A percentile compares a stretch with the other conserved stretches of the same genome.
Evolutionary conservation across 2,113 vertebrate species (phyloP).

Genomic region (Forbesichthys agassizii): DNA sequence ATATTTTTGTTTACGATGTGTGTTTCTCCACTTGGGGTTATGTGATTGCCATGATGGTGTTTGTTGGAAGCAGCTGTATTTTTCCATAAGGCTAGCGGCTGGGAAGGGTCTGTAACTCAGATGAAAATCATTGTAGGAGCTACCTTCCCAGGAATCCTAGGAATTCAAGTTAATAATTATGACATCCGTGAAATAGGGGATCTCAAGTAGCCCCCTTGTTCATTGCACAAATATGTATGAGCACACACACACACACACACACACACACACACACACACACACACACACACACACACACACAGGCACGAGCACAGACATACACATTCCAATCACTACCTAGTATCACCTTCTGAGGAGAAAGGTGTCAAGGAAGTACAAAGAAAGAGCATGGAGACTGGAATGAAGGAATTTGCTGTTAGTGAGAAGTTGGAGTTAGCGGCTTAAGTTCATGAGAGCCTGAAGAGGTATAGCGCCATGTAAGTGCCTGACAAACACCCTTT

Average conservation of each 20-base stretch:
- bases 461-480: background rate
- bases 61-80: constrained; percentile 72
- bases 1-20: constrained; percentile 76
- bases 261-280: constrained; percentile 5
- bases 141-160: constrained; percentile 70
- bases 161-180: constrained; percentile 76
- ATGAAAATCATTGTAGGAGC: constrained; percentile 67
- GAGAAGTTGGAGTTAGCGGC: background rate
- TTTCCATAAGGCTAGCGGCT: constrained; percentile 69
- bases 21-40: constrained; percentile 69
- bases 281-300: constrained; percentile 6
- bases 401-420: background rate
- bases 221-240: constrained; percentile 29
- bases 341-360: background rate
- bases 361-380: constrained; percentile 17
- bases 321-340: background rate
- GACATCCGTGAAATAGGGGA: constrained; percentile 58
- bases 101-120: constrained; percentile 44
- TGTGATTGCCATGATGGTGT: constrained; percentile 73
- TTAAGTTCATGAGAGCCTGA: too few relatives aligned
- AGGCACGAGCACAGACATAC: background rate
- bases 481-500: constrained; percentile 2
- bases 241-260: constrained; percentile 10
- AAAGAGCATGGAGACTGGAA: constrained; percentile 3
- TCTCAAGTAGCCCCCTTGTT: constrained; percentile 21